phyloP scores from a whole-genome alignment of 2,888 invertebrate species.

The Villa cingulata region DNA sequence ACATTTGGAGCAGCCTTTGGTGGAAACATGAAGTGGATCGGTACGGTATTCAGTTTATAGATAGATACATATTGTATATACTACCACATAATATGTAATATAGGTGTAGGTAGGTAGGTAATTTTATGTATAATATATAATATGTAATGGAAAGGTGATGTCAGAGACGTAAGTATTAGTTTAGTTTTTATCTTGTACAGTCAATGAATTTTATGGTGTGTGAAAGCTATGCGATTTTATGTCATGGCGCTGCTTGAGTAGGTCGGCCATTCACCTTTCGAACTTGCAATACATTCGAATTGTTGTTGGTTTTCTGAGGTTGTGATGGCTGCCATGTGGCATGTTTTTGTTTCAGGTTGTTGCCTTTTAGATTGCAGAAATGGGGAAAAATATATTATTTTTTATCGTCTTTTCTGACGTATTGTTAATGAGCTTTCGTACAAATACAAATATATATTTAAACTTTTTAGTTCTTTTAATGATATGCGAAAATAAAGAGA shows the following conservation, averaged over 20 bases:
- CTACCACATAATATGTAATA: too few species aligned
- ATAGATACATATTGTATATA: too few species aligned
- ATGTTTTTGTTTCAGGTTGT: conserved; percentile 9
- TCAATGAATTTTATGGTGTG: not conserved
- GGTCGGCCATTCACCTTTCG: conserved; percentile 38
- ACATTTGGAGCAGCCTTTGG: not conserved
- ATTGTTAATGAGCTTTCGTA: too few species aligned
- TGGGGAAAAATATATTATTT: not conserved
- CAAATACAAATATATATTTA: too few species aligned
- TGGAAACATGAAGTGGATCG: conserved; percentile 1
- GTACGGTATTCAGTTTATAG: not conserved
- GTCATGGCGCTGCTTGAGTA: conserved; percentile 33
- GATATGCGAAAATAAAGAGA: too few species aligned
- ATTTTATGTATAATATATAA: not conserved
- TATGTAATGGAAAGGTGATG: too few species aligned
- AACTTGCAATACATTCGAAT: conserved; percentile 21
- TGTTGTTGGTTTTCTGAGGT: conserved; percentile 2
- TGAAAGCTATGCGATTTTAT: conserved; percentile 11
- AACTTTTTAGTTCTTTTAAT: too few species aligned
- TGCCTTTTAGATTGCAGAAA: conserved; percentile 4
- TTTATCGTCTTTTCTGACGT: not conserved
- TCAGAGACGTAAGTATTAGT: not conserved
- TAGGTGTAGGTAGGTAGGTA: not conserved
- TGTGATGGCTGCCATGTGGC: conserved; percentile 2
- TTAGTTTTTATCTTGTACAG: not conserved